These are phyloP conservation scores for Eucera pruinosa DNA, from an alignment of 2,888 invertebrate species.

Conservation along the genomic window DNA sequence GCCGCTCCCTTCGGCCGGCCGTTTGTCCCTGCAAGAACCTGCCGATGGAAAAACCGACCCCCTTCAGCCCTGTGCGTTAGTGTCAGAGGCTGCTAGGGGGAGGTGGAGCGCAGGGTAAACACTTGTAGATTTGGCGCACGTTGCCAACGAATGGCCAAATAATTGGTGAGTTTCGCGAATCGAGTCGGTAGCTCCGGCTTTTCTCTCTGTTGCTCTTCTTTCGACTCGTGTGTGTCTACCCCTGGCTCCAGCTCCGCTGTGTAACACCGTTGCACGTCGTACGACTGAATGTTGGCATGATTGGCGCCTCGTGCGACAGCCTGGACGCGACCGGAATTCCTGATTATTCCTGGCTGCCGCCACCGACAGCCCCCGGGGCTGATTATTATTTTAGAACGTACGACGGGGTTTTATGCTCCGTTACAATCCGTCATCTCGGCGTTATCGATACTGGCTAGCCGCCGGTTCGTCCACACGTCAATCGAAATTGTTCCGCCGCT, in stretches of 20 bases:
- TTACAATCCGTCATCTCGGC: constrained; percentile 68
- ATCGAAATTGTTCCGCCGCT: constrained; percentile 40
- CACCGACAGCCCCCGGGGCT: constrained; percentile 55
- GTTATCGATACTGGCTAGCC: constrained; percentile 64
- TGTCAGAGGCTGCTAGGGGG: constrained; percentile 45
- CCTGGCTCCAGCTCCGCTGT: constrained; percentile 56
- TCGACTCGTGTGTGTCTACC: constrained; percentile 42
- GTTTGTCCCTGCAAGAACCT: constrained; percentile 51
- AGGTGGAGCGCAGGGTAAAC: constrained; percentile 75
- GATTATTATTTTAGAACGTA: constrained; percentile 77
- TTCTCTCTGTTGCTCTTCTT: constrained; percentile 66
- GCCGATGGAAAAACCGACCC: constrained; percentile 25
- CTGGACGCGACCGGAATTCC: constrained; percentile 80
- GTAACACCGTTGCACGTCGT: constrained; percentile 69
- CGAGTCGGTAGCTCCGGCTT: constrained; percentile 67
- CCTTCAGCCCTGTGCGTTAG: constrained; percentile 8
- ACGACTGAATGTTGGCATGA: constrained; percentile 82
- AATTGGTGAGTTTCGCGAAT: constrained; percentile 82
- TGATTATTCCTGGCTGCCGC: constrained; percentile 74
- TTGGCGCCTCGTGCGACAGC: constrained; percentile 80
- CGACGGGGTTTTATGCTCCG: constrained; percentile 64
- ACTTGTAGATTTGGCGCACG: constrained; percentile 84
- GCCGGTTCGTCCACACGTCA: constrained; percentile 28
- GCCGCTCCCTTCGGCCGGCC: constrained; percentile 8
- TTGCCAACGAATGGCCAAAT: constrained; percentile 83